Evolutionary conservation across 1,140 invertebrate genomes (phyloP), one percentile per base, ranked within the genome.

Genomic region (Bacillus rossius): DNA sequence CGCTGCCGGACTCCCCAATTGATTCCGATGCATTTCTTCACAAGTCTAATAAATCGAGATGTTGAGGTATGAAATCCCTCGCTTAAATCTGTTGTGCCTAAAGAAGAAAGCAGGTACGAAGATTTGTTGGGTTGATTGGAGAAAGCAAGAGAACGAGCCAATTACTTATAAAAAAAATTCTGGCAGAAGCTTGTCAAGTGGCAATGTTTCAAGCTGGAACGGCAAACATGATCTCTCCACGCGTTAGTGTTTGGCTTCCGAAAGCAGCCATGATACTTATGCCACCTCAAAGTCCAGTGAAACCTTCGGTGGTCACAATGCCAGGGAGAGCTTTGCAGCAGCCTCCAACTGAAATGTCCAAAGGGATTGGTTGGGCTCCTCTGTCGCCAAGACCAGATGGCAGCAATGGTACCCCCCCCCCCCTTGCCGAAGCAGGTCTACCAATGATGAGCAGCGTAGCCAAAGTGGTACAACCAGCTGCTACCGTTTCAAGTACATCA

Each of bases 381-480:
- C 40, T 34, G 4, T 34, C 29, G 4, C 29, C 29, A 34, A 34
- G 29, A 34, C 29, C 42, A 29, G 54, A 57, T 26, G 54, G 59
- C 19, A 51, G 59, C 34, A 51, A n/a, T n/a, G n/a, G n/a, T n/a
- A n/a, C n/a, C n/a, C n/a, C 52, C 20, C 51, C 54, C 20, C 49
- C 61, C 7, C 54, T 54, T 38, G 40, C 50, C 17, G 43, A 40
- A 19, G 59, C 79, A 51, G 77, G 78, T 49, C 76, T 75, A 57
- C 76, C 80, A 54, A 83, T 83, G 78, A 79, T 81, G 61, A 85
- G 83, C 68, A 87, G 84, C 71, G 81, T 83, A 55, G 79, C 81
- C 34, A 89, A 89, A 81, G 84, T 88, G 40, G 85, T 89, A 58
- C 87, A 89, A 67, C 87, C 87, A 54, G 89, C 87, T 50, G 85